These are phyloP conservation scores for Madoqua kirkii DNA, from an alignment of 2,113 vertebrate genomes.

Conservation along the genomic window DNA sequence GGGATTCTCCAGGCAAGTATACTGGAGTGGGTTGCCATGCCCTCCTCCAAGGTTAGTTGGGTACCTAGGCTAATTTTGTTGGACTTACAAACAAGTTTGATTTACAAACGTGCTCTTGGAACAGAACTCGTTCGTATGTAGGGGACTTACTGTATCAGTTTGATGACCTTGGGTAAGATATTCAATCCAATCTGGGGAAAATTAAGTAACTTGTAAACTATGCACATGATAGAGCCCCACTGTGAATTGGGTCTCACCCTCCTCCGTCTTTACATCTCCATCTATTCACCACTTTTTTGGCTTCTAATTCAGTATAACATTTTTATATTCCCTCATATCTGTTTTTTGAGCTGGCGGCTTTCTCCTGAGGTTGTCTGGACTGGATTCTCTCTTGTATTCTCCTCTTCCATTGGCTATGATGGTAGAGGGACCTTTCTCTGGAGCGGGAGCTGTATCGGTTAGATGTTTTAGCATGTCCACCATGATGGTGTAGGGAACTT, in stretches of 20 bases:
- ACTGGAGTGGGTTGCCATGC: background rate
- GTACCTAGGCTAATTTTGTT: background rate
- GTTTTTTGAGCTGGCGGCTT: background rate
- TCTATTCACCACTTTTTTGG: background rate
- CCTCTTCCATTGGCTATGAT: accelerated
- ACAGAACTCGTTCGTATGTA: background rate
- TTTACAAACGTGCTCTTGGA: background rate
- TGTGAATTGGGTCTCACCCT: background rate
- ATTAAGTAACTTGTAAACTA: background rate
- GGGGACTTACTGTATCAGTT: background rate
- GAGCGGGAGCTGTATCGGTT: background rate
- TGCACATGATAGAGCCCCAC: background rate
- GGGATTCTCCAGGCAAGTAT: background rate
- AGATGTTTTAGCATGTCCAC: background rate
- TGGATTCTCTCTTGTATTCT: background rate
- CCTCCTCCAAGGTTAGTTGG: background rate
- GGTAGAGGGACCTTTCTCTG: background rate
- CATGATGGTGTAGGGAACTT: background rate
- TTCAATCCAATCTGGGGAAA: background rate
- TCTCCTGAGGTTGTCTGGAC: background rate
- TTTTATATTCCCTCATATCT: background rate
- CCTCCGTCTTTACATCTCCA: background rate
- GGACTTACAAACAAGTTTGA: background rate
- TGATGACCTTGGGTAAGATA: background rate
- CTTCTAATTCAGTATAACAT: background rate